A percentile compares a stretch with the other conserved stretches of the same genome.
Conservation (phyloP, 2,797 vertebrate genomes). For the Crax fasciolata region DNA sequence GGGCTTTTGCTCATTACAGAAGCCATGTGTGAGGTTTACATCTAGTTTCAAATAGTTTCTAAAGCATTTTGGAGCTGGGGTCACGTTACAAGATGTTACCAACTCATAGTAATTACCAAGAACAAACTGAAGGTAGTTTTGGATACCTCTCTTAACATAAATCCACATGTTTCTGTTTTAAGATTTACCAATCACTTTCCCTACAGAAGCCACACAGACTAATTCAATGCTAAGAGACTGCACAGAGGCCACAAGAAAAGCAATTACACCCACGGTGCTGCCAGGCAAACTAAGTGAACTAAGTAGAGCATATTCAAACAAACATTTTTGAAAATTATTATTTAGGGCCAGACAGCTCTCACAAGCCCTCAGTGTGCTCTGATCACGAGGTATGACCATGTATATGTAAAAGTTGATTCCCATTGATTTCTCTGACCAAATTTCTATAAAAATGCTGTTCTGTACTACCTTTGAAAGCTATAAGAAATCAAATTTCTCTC, state of each 20-base stretch:
- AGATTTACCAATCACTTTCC: not conserved
- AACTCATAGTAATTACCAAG: not conserved
- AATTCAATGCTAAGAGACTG: not conserved
- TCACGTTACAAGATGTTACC: not conserved
- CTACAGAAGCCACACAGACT: not conserved
- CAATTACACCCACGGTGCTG: not conserved
- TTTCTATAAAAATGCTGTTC: slow-evolving; percentile 12
- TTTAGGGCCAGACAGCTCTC: not conserved
- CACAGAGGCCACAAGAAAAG: not conserved
- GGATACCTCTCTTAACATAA: not conserved
- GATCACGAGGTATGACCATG: not conserved
- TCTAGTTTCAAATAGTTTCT: not conserved
- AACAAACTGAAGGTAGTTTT: not conserved
- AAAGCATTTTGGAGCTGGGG: not conserved
- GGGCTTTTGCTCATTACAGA: not conserved
- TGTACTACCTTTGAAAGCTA: not conserved
- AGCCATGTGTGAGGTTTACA: not conserved
- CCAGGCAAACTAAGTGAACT: not conserved
- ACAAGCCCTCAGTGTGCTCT: not conserved
- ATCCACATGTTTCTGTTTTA: not conserved
- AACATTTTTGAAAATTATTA: not conserved
- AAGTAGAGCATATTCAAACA: not conserved
- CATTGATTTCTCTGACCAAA: not conserved
- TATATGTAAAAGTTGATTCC: not conserved
- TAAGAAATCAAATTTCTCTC: slow-evolving; percentile 34